Evolutionary conservation across 2,888 invertebrate species (phyloP), one percentile per base, ranked within the genome.

Genomic region (Standfussiana lucernea): DNA sequence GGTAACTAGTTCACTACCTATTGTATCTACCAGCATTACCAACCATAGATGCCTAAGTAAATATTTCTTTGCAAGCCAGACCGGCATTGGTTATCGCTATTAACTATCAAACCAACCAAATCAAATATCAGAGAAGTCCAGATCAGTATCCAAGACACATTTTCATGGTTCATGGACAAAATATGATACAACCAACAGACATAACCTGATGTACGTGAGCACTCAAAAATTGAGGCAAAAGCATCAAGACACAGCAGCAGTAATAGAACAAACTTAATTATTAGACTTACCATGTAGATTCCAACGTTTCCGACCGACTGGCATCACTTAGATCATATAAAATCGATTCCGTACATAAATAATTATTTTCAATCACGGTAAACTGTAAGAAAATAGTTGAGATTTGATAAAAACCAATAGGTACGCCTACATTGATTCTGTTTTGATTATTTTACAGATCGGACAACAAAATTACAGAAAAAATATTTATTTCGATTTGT

Each of bases 261-360:
- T 45, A 53, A 37, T 24, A 28, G 18, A 28, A 24, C 32, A 15
- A 28, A 77, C 35, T 24, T 47, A 32, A 67, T 70, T 42, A 62
- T 7, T 61, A 62, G 62, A 92, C 95, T 95, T 97, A 98, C 98
- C 98, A 95, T 98, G 98, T 89, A 98, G 95, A 91, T 97, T 97
- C 98, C 98, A 98, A 91, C 98, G 98, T 95, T 98, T 98, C 91
- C 98, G 96, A 87, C 98, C 97, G 93, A 98, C 97, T 92, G 97
- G 97, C 95, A 95, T 95, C 88, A 90, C 93, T 91, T 78, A 79
- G 6, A 53, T 28, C 59, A 72, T 86, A 70, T 70, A 68, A 73
- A 76, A 77, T 72, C n/a, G 47, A 75, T 81, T 83, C 73, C 66
- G 74, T 82, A 76, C 77, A 80, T 78, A 88, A 80, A 81, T 80